Percentiles rank a stretch among this genome's conserved stretches.
phyloP scores from a whole-genome alignment of 2,113 vertebrate species.

The Tychaedon coryphoeus region DNA sequence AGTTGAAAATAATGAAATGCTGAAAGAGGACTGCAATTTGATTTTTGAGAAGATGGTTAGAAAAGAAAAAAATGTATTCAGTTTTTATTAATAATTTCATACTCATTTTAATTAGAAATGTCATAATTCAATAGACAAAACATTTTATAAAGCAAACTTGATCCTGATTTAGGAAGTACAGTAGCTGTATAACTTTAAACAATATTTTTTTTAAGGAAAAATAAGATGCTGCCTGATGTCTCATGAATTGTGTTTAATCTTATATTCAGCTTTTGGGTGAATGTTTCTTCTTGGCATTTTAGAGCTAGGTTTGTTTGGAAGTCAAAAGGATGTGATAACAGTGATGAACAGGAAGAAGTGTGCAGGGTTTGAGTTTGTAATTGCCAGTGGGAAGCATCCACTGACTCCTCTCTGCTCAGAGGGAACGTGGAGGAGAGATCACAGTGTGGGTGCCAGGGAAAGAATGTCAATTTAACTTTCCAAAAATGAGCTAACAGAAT shows the following conservation, averaged over 20 bases:
- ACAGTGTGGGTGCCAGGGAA: fast-evolving
- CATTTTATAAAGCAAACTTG: background rate
- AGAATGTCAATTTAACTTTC: background rate
- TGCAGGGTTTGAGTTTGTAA: background rate
- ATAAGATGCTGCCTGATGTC: background rate
- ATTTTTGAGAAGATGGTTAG: background rate
- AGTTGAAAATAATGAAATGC: background rate
- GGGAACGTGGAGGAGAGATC: fast-evolving
- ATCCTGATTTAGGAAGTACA: background rate
- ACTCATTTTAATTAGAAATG: background rate
- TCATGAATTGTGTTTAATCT: background rate
- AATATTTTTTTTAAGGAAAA: background rate
- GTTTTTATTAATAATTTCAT: background rate
- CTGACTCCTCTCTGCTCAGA: background rate
- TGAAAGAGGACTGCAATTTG: background rate
- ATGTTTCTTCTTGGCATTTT: background rate
- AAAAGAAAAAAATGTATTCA: background rate
- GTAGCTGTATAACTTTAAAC: background rate
- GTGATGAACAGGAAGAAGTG: background rate
- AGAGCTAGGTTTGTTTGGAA: background rate
- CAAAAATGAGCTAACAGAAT: background rate
- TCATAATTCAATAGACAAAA: background rate
- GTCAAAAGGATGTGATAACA: background rate
- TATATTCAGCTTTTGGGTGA: background rate
- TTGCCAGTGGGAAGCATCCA: background rate